Evolutionary conservation across 2,113 vertebrate genomes (phyloP), one percentile per base, ranked within the genome.

Genomic region (Aix galericulata): DNA sequence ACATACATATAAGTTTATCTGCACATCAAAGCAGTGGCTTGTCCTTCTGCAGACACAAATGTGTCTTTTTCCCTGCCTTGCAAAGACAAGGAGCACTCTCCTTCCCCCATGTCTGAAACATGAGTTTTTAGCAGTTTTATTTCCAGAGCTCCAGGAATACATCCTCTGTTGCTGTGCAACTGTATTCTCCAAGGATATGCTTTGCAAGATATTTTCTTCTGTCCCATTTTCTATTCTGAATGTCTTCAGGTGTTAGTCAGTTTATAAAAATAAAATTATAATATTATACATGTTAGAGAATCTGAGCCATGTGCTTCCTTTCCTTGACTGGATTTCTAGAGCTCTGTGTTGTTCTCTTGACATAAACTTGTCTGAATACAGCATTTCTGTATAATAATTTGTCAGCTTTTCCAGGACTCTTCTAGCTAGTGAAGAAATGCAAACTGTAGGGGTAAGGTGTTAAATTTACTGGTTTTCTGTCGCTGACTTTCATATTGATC

Each of bases 201-300:
- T 86, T 93, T 53, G 64, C 34, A 79, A 92, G 66, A 27, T 56
- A 53, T 63, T 83, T 96, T 72, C 34, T 36, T 26, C 38, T 38
- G 23, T 73, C 80, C 93, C 48, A 17, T 91, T 88, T 88, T 96
- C 53, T 58, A 18, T 75, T 94, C 90, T 79, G 75, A 88, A 91
- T 73, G 58, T 86, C 88, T 92, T 73, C 55, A 53, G 73, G 86
- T 93, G 44, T 81, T 88, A 78, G 26, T 40, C 56, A 23, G 38
- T 73, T 94, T 92, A 79, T 66, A 77, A 73, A 90, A 82, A 60
- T 64, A 58, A 91, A 90, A 78, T 26, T 74, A 46, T 36, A 59
- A 78, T 23, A 46, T 32, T 80, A 73, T 93, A 77, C 16, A 53
- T 44, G 23, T 34, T 91, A 44, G 40, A 69, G 38, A 79, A 79